Evolutionary conservation across 2,888 invertebrate genomes (phyloP), one percentile per base, ranked within the genome.

Genomic region (Schizaphis graminum): DNA sequence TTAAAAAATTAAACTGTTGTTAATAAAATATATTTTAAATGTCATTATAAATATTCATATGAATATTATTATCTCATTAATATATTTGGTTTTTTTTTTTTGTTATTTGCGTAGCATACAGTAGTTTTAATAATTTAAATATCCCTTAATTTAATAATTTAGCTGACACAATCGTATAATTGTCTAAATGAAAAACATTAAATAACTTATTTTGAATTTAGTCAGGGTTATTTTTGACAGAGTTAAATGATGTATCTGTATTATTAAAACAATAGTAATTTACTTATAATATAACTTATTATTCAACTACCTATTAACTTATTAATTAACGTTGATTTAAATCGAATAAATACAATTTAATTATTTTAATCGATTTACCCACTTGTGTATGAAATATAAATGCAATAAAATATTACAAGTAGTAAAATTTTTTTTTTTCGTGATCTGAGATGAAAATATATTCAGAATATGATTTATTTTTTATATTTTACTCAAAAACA

Each of bases 221-320:
- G 4, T n/a, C 11, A 28, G 13, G 0, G 13, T n/a, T n/a, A 5
- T 13, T n/a, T 67, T n/a, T 13, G 11, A 13, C 11, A n/a, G 3
- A 28, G 3, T 67, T 13, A 67, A n/a, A n/a, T n/a, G 1, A 53
- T 13, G 49, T 53, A 53, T 3, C 49, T 53, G 16, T 53, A 13
- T 53, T 53, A 53, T 53, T 53, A 13, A 13, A 53, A 53, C 16
- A 13, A 53, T 53, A 53, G 11, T 47, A 47, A 47, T 47, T 47
- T 47, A 47, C 44, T 47, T 47, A 47, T 47, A 47, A 47, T 47
- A 47, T 47, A 47, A 47, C 44, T 47, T 47, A 47, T 47, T 47
- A 7, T 47, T 47, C 44, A 47, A 47, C 44, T 47, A 47, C 44
- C 7, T 47, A 47, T 47, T 47, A 47, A 7, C 7, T 47, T 47